These are phyloP conservation scores for Syrmaticus mikado DNA, from an alignment of 2,113 vertebrate species.

Conservation along the genomic window DNA sequence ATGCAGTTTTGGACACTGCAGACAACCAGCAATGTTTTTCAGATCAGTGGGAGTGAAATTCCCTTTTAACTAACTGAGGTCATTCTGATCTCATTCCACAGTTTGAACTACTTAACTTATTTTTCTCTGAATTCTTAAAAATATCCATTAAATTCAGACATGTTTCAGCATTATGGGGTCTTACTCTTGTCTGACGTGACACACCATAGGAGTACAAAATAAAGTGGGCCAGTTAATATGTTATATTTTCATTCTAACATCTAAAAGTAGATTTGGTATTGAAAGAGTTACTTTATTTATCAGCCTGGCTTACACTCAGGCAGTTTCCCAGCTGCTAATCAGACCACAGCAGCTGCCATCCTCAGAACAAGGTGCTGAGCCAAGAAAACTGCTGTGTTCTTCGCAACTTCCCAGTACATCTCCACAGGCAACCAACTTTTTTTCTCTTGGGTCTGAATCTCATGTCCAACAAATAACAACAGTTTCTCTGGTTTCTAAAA, in stretches of 20 bases:
- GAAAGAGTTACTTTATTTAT: slow-evolving; percentile 16
- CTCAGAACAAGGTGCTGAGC: slow-evolving; percentile 3
- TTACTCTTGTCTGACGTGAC: not conserved
- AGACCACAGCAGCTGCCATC: slow-evolving; percentile 41
- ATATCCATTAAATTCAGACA: not conserved
- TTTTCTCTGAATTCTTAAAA: not conserved
- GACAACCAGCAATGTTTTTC: not conserved
- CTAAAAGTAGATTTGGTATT: not conserved
- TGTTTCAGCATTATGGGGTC: not conserved
- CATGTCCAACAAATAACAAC: not conserved
- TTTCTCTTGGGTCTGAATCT: not conserved
- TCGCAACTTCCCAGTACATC: slow-evolving; percentile 11
- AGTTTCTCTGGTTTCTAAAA: not conserved
- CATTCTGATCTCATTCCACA: not conserved
- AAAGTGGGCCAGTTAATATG: not conserved
- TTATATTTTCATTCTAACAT: not conserved
- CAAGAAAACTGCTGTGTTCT: slow-evolving; percentile 20
- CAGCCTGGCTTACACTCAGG: not conserved
- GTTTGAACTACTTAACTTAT: not conserved
- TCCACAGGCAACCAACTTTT: not conserved
- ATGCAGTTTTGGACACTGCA: not conserved
- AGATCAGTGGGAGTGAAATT: not conserved
- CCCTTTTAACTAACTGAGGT: not conserved
- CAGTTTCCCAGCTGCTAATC: slow-evolving; percentile 33
- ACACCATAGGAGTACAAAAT: not conserved